These are phyloP conservation scores for Papilio glaucus DNA, from an alignment of 1,140 invertebrate genomes.

Conservation along the genomic window DNA sequence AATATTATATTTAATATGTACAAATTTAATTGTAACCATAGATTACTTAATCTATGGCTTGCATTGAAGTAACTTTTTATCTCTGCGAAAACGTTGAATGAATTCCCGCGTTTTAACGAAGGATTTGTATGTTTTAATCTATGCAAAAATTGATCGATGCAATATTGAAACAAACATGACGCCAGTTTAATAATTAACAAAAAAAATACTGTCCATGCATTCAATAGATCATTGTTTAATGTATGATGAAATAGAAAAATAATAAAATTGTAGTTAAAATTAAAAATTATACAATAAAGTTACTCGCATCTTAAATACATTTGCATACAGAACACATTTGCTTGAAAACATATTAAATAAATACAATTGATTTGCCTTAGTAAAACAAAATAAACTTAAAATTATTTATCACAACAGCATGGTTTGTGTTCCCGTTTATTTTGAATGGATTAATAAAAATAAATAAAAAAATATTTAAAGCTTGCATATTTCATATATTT, in stretches of 20 bases:
- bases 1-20: slow-evolving; percentile 39
- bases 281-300: slow-evolving; percentile 52
- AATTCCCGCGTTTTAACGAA: background rate
- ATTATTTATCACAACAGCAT: slow-evolving; percentile 81
- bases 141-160: background rate
- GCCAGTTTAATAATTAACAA: slow-evolving; percentile 37
- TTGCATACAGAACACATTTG: slow-evolving; percentile 68
- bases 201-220: slow-evolving; percentile 31
- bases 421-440: slow-evolving; percentile 70
- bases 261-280: slow-evolving; percentile 59
- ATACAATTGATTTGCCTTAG: slow-evolving; percentile 52
- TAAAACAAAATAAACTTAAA: slow-evolving; percentile 64
- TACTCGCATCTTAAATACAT: slow-evolving; percentile 48
- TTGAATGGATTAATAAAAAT: slow-evolving; percentile 55
- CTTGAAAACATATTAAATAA: slow-evolving; percentile 63
- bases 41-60: background rate
- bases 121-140: background rate
- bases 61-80: background rate
- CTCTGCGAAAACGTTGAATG: background rate
- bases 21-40: background rate
- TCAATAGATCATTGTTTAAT: slow-evolving; percentile 19
- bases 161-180: too few species aligned
- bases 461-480: slow-evolving; percentile 54
- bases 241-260: slow-evolving; percentile 37
- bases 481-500: slow-evolving; percentile 43